A percentile compares a stretch with the other conserved stretches of the same genome.
Conservation (phyloP, 2,888 invertebrate genomes). For the Euphydryas editha region DNA sequence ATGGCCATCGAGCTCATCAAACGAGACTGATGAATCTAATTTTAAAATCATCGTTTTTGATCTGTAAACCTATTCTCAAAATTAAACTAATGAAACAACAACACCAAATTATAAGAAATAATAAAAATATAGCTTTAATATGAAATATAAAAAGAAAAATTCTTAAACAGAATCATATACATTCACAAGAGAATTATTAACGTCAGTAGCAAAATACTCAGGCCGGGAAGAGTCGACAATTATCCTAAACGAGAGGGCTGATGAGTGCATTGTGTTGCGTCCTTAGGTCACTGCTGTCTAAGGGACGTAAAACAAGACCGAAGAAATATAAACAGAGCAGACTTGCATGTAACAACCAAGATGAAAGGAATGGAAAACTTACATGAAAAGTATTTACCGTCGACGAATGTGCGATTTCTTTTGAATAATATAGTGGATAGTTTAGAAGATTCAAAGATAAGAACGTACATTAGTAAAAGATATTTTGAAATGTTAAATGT, state of each 20-base stretch:
- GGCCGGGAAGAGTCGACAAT: slow-evolving; percentile 47
- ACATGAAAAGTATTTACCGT: slow-evolving; percentile 24
- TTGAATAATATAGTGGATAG: background rate
- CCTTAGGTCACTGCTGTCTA: slow-evolving; percentile 63
- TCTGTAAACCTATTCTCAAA: background rate
- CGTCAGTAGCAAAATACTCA: slow-evolving; percentile 8
- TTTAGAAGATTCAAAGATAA: background rate
- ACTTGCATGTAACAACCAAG: slow-evolving; percentile 19
- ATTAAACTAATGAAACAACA: background rate
- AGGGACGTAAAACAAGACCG: slow-evolving; percentile 36
- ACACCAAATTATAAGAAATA: background rate
- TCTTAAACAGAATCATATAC: slow-evolving; percentile 4
- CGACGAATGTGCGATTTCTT: slow-evolving; percentile 24
- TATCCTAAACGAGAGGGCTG: slow-evolving; percentile 75
- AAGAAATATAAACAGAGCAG: slow-evolving; percentile 26
- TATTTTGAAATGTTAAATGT: background rate
- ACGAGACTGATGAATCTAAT: background rate
- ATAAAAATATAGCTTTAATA: background rate
- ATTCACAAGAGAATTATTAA: slow-evolving; percentile 8
- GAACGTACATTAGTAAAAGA: background rate
- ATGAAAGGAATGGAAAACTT: slow-evolving; percentile 17
- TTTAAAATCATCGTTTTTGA: no score
- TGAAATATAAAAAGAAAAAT: background rate
- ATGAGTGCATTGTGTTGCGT: slow-evolving; percentile 72
- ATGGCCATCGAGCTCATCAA: no score